Base-by-base conservation (phyloP, 64 coral and sea anemone genomes). In the Actinia equina region DNA sequence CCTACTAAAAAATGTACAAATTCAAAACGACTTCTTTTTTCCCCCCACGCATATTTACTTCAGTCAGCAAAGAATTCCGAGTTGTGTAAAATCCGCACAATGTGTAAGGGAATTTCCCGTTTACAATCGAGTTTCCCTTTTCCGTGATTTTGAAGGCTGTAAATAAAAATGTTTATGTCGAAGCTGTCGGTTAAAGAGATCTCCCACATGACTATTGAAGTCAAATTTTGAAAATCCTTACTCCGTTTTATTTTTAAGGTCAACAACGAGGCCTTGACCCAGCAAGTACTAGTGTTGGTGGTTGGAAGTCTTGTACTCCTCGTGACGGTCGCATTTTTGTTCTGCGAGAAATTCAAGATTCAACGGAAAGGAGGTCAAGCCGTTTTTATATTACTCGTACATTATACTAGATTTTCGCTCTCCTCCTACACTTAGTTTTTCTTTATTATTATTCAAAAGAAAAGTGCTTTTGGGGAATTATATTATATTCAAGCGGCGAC, bases 351-450 rank as follows among this genome's bases (percentile, higher is more conserved):
- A 74, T 74, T 74, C 69, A n/a, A 74, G 69, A 30, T n/a, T 74
- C 69, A 41, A 74, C 69, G 69, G 69, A 74, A 74, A 74, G 15
- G 27, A 12, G 69, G 69, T 74, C 69, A 74, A 42, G 69, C 69
- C 62, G 61, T 71, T 74, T 74, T 30, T 27, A 74, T 7, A 74
- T 74, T 41, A 41, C 26, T 13, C 12, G 27, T 42, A 74, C 37
- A 74, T 74, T 15, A 74, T 74, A 37, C 30, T 37, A 26, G 26
- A 27, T 14, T 74, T 74, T 30, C 5, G 7, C 15, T 41, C 26
- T 74, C 27, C 69, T 74, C 25, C 69, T 1, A 74, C 69, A 9
- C 5, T 41, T 7, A 9, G 8, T 9, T 27, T 30, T 41, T 30
- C 26, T 3, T 14, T 11, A 10, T 20, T 65, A 23, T 41, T n/a